Conservation (phyloP, 2,888 invertebrate species). For the Germaria angustata region DNA sequence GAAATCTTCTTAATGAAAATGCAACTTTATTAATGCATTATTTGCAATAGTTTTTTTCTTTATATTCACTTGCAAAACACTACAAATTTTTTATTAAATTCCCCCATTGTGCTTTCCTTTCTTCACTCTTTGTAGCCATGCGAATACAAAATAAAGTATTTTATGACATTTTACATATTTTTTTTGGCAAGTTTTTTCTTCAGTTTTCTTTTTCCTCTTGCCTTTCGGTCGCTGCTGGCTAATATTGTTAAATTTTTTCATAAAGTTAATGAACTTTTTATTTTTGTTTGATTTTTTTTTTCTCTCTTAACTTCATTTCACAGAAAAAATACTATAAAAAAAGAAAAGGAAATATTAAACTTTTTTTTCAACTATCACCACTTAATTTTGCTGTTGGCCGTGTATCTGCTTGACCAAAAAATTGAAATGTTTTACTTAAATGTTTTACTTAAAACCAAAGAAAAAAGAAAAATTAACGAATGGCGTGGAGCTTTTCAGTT, state of each 20-base stretch:
- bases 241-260: background rate
- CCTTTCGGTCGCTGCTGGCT: constrained; percentile 33
- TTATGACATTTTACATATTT: constrained; percentile 32
- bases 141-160: constrained; percentile 32
- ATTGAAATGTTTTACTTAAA: constrained; percentile 1
- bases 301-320: constrained; percentile 35
- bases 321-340: constrained; percentile 10
- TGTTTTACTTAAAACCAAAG: background rate
- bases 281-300: constrained; percentile 29
- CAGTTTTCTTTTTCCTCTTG: constrained; percentile 26
- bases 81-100: background rate
- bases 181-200: constrained; percentile 38
- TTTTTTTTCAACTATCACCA: constrained; percentile 32
- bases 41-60: background rate
- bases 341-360: constrained; percentile 3
- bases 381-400: constrained; percentile 49
- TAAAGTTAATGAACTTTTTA: constrained; percentile 54
- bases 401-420: constrained; percentile 43
- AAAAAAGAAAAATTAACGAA: background rate
- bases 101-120: constrained; percentile 25
- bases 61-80: background rate
- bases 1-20: too few species aligned
- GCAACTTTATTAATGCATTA: background rate
- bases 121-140: background rate
- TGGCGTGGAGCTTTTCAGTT: background rate